Conservation (phyloP, 2,888 invertebrate genomes). For the Polyommatus iphigenia region DNA sequence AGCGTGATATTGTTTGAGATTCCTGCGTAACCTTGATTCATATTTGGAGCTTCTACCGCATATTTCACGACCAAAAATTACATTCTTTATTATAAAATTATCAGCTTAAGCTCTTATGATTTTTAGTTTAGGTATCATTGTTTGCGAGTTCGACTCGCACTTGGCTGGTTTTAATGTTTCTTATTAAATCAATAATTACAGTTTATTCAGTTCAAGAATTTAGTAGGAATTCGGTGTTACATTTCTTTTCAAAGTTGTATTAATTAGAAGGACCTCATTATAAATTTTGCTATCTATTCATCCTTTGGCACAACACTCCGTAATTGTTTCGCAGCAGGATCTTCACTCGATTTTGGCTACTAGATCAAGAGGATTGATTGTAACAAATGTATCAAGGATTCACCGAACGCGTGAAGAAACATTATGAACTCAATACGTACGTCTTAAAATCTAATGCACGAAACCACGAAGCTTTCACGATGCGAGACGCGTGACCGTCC, state of each 20-base stretch:
- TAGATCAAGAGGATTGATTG: constrained; percentile 16
- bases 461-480: constrained; percentile 48
- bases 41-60: not conserved
- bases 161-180: too few species aligned
- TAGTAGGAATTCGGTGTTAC: not conserved
- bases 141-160: not conserved
- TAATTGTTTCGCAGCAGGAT: not conserved
- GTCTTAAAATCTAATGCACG: constrained; percentile 51
- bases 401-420: constrained; percentile 1
- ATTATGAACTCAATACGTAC: constrained; percentile 7
- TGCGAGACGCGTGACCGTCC: constrained; percentile 61
- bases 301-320: not conserved
- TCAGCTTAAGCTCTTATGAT: not conserved
- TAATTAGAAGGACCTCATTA: not conserved
- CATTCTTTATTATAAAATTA: not conserved
- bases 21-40: constrained; percentile 4
- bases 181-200: too few species aligned
- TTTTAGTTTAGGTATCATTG: not conserved
- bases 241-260: not conserved
- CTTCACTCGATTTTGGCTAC: not conserved
- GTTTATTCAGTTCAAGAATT: too few species aligned
- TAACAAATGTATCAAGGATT: constrained; percentile 6
- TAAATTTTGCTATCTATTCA: not conserved
- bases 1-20: constrained; percentile 20
- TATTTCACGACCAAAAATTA: not conserved